Evolutionary conservation across 2,888 invertebrate species (phyloP), one percentile per base, ranked within the genome.

Genomic region (Agrypnus murinus): DNA sequence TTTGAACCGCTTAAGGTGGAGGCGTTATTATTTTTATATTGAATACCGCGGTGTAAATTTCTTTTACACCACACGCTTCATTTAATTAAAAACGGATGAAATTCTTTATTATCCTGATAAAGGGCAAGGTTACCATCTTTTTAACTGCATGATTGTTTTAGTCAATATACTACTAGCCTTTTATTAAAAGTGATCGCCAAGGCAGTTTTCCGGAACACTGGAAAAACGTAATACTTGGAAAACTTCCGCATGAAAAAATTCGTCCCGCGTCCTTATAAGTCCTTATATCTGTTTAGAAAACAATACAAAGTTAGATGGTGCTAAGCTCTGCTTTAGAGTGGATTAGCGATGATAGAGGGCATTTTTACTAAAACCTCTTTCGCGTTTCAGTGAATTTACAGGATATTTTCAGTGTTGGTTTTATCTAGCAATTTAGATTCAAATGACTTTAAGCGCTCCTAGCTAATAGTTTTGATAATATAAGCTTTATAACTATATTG

Each of bases 221-320:
- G 12, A 36, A 60, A 60, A 45, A 46, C 45, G 34, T 58, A 40
- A 25, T 14, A 25, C 36, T 58, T n/a, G 25, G 25, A 25, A 25
- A 25, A 25, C 5, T 17, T 17, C 60, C 32, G 45, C 31, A 19
- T 14, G 45, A 12, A 31, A 32, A 45, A 45, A 10, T 32, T 60
- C 45, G 12, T 45, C 14, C 36, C 15, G 55, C 15, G 10, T 34
- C 31, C 25, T 8, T 8, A 15, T 45, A 17, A 14, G 15, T 17
- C 45, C 5, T n/a, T n/a, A n/a, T n/a, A n/a, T n/a, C n/a, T 32
- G 31, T 50, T 50, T 32, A 5, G 15, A 43, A 60, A 45, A 34
- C 43, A 60, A 48, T 38, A 38, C 48, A 17, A 46, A 50, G 48
- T 34, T 63, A 10, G 62, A 17, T 50, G 17, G 62, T 38, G 50